A percentile compares a stretch with the other conserved stretches of the same genome.
Evolutionary conservation across 2,888 invertebrate genomes (phyloP).

Genomic region (Listrodromus nycthemerus): DNA sequence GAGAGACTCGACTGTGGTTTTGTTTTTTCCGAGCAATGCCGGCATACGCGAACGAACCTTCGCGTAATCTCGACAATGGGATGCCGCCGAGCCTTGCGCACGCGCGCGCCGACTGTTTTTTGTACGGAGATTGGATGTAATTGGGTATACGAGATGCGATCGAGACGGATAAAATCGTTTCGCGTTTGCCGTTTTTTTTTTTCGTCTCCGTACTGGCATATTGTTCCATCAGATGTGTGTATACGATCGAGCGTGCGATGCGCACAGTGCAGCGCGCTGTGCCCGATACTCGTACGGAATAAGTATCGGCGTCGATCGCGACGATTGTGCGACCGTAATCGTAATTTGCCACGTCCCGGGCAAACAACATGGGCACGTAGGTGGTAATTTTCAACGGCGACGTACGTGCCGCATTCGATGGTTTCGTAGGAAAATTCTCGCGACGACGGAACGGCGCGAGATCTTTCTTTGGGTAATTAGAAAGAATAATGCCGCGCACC

Average conservation of each 20-base stretch:
- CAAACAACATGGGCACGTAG: slow-evolving; percentile 53
- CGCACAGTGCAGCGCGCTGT: neutral
- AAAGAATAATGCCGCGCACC: slow-evolving; percentile 48
- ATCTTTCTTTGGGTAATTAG: slow-evolving; percentile 45
- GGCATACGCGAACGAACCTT: slow-evolving; percentile 1
- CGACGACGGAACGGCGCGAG: slow-evolving; percentile 27
- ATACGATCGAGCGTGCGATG: neutral
- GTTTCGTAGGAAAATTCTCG: slow-evolving; percentile 60
- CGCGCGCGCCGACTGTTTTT: slow-evolving; percentile 21
- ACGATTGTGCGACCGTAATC: slow-evolving; percentile 57
- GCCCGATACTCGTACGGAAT: slow-evolving; percentile 37
- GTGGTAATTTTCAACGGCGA: slow-evolving; percentile 67
- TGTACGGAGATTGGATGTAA: slow-evolving; percentile 43
- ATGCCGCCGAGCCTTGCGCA: slow-evolving; percentile 44
- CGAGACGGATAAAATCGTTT: slow-evolving; percentile 53
- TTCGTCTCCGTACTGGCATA: slow-evolving; percentile 38
- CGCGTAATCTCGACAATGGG: slow-evolving; percentile 48
- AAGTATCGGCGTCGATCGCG: slow-evolving; percentile 56
- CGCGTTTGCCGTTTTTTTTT: slow-evolving; percentile 43
- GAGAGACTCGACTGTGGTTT: slow-evolving; percentile 16
- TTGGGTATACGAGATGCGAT: slow-evolving; percentile 43
- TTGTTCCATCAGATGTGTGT: slow-evolving; percentile 31
- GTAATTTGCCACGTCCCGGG: slow-evolving; percentile 67
- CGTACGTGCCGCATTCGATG: slow-evolving; percentile 60
- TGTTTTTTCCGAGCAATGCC: neutral